Base-by-base conservation (phyloP, 2,888 invertebrate species). In the Parnassius glacialis region DNA sequence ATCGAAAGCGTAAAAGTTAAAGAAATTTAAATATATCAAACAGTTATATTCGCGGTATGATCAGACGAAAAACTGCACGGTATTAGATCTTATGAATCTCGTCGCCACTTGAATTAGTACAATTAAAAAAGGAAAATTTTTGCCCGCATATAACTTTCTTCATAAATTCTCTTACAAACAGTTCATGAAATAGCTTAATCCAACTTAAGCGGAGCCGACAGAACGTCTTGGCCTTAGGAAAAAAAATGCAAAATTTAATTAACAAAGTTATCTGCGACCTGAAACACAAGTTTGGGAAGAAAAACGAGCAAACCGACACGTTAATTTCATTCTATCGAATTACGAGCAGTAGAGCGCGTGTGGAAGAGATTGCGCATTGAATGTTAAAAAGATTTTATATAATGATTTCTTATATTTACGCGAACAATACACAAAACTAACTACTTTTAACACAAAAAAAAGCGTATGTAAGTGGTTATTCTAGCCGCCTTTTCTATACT, bases 241-340 rank as follows among this genome's bases (percentile, higher is more conserved):
- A 85, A 48, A 34, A 87, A 88, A 85, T 85, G 79, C 77, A 84
- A 88, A 88, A 90, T 89, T 88, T 87, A 90, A 90, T 89, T 90
- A 90, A 87, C 87, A 85, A 90, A 90, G 85, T 90, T 90, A 80
- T 84, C 84, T 81, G 72, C 67, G 67, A 78, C 86, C 84, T 88
- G 84, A 90, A 90, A 90, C 85, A 86, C 85, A 90, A 91, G 90
- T 90, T 91, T 80, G 73, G 73, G 66, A 85, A 89, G 89, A 88
- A 90, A 89, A 91, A 88, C 87, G 90, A 84, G 83, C 75, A 78
- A 83, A 78, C 81, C 83, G 84, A 87, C 88, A 83, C 85, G 87
- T 84, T 89, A 90, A 91, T 89, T 90, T 80, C 85, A 89, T 90
- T 88, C 77, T 73, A 72, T 81, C 76, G 85, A 84, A 87, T 88